Conservation (phyloP, 1,140 invertebrate species). For the Lanistes nyassanus region DNA sequence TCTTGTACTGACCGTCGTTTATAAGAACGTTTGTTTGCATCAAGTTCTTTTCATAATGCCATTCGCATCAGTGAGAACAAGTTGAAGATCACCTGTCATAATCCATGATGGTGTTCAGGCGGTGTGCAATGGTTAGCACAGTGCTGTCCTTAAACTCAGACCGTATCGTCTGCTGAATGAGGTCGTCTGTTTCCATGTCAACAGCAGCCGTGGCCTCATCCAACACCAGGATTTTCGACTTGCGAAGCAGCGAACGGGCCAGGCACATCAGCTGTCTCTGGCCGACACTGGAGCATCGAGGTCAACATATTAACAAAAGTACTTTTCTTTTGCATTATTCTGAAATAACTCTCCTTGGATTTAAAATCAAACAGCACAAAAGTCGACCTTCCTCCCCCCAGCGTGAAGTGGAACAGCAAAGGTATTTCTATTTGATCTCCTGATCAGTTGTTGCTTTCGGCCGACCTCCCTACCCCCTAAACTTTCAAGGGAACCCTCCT, state of each 20-base stretch:
- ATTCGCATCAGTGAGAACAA: not conserved
- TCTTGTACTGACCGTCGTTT: no score
- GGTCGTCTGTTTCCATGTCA: constrained; percentile 70
- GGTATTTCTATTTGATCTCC: no score
- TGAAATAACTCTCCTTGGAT: no score
- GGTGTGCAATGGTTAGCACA: constrained; percentile 76
- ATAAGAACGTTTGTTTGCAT: no score
- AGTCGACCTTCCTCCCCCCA: no score
- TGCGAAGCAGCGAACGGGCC: constrained; percentile 68
- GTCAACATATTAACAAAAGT: not conserved
- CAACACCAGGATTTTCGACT: constrained; percentile 81
- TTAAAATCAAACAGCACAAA: no score
- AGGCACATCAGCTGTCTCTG: constrained; percentile 71
- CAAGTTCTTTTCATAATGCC: no score
- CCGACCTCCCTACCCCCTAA: no score
- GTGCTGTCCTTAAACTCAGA: constrained; percentile 79
- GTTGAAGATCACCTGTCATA: constrained; percentile 45
- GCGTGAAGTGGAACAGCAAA: no score
- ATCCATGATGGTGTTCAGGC: constrained; percentile 80
- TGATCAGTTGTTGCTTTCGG: no score
- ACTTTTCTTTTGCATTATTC: no score
- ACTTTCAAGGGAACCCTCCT: no score
- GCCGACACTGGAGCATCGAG: constrained; percentile 66
- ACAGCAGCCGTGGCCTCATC: constrained; percentile 67
- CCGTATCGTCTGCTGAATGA: constrained; percentile 80